Conservation (phyloP, 2,113 vertebrate genomes). For the Oxygymnocypris stewartii region DNA sequence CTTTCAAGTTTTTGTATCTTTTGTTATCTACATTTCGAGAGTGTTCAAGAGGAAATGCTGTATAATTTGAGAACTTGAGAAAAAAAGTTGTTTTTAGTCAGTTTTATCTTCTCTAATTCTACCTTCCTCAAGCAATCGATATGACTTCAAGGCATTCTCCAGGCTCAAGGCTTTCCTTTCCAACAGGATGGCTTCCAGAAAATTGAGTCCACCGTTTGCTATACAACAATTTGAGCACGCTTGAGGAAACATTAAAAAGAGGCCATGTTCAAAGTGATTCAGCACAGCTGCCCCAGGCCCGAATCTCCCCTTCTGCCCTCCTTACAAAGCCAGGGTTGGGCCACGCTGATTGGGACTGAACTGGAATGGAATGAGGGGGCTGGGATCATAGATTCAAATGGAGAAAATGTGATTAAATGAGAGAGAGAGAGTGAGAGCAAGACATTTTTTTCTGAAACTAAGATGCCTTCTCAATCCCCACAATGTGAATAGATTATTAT, state of each 20-base stretch:
- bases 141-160: slow-evolving; percentile 18
- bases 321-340: slow-evolving; percentile 23
- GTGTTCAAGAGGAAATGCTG: not conserved
- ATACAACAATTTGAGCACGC: slow-evolving; percentile 23
- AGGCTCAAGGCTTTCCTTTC: slow-evolving; percentile 19
- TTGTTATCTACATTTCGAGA: not conserved
- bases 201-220: not conserved
- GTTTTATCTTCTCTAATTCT: not conserved
- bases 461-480: not conserved
- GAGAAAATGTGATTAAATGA: slow-evolving; percentile 10
- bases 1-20: not conserved
- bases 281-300: slow-evolving; percentile 41
- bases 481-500: slow-evolving; percentile 12
- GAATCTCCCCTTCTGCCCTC: slow-evolving; percentile 42
- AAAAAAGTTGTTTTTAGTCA: not conserved
- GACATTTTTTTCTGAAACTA: not conserved
- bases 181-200: not conserved
- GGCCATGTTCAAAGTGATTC: slow-evolving; percentile 41
- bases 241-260: slow-evolving; percentile 48
- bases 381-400: slow-evolving; percentile 26
- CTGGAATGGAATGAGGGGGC: slow-evolving; percentile 2
- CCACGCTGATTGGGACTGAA: slow-evolving; percentile 10
- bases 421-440: not conserved
- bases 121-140: not conserved
- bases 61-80: not conserved